Base-by-base conservation (phyloP, 2,888 invertebrate species). In the Drosophila trichaetosa region DNA sequence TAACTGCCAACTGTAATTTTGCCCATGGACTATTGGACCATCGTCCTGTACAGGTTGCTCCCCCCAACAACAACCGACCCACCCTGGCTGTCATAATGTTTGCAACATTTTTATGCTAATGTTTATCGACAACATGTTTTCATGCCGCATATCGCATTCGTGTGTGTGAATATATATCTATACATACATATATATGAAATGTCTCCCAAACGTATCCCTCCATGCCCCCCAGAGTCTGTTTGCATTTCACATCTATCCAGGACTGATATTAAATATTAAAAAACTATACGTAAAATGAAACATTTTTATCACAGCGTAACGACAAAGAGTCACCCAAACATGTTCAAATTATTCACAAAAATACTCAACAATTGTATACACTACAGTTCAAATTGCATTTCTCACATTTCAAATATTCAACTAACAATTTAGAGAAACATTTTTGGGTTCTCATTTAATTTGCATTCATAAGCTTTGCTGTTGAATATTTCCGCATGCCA, bases 51-150 rank as follows among this genome's bases (percentile, higher is more conserved):
- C 38, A 27, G 6, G 18, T 27, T 38, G 36, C 24, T 27, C 36
- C 27, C 36, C 27, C 42, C 42, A 11, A 33, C 52, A 21, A n/a
- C 33, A n/a, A 40, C 36, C 36, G 33, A 4, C 21, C 36, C 38
- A 34, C 51, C 48, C 54, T 40, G 56, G 68, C 66, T 73, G 80
- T 80, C 74, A 75, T 78, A 73, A 73, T 82, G 74, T 82, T 85
- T 86, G 83, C 80, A 83, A 83, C 79, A 87, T 89, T 91, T 91
- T 78, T 84, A 90, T 91, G 89, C 87, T 85, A 89, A 91, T 91
- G 83, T 80, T 83, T 83, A 89, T 91, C 75, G 85, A 79, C 75
- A 83, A 69, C 78, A 86, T 83, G 83, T 78, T 88, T 83, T 90
- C 77, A 76, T 86, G 73, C 70, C 66, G 58, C 77, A 63, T 65